Evolutionary conservation across 2,113 vertebrate genomes (phyloP), one percentile per base, ranked within the genome.

Genomic region (Sturnira hondurensis): DNA sequence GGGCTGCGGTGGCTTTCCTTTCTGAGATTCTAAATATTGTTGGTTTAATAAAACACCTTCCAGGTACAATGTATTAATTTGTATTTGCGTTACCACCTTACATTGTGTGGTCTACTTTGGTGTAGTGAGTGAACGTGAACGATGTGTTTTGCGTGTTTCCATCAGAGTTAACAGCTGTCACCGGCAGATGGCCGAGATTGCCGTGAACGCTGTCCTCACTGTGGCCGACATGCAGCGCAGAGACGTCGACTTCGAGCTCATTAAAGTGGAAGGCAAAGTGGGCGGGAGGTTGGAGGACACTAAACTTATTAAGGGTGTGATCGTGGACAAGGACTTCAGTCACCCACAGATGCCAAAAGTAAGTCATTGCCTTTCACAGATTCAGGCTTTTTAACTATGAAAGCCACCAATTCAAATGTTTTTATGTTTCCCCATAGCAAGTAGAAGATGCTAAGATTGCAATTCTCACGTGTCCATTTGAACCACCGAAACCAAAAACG

Each of bases 271-370:
- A 98, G 99, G 99, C 84, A 99, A 99, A 98, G 99, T 99, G 68
- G 99, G 99, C 82, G 99, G 99, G 33, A 99, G 99, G 96, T 98
- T 99, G 98, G 99, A 99, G 96, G 99, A 99, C 97, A 99, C 99
- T 0, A 99, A 99, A 95, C 98, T 99, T 41, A 98, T 99, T 87
- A 99, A 99, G 98, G 99, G 99, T 33, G 99, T 99, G 65, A 98
- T 99, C 28, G 99, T 99, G 88, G 99, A 99, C 97, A 99, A 99
- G 98, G 99, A 99, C 95, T 99, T 99, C 98, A 99, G 99, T 97
- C 99, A 99, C 97, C 99, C 99, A 2, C 99, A 99, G 98, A 99
- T 99, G 99, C 99, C 99, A 50, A 99, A 99, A 98, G 99, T 99
- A 94, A 98, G 97, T 94, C 5, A 0, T 33, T 7, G 36, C 36